Evolutionary conservation across 2,113 vertebrate genomes (phyloP).

Genomic region (Abramis brama): DNA sequence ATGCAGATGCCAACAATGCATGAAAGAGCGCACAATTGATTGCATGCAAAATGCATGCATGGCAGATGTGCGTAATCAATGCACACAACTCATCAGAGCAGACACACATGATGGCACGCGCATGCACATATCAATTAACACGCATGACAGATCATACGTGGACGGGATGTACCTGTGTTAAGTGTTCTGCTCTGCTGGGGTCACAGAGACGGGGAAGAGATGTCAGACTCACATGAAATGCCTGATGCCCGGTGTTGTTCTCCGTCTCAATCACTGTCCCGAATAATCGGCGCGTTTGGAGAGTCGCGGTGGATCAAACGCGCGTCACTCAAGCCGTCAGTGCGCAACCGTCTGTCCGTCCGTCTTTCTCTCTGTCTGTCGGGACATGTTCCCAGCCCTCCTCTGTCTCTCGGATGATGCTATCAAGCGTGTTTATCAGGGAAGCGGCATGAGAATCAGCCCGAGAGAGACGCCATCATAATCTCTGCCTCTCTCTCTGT

Average conservation of each 20-base stretch:
- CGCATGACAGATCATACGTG: constrained; percentile 42
- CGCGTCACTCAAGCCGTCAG: constrained; percentile 75
- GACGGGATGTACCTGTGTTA: constrained; percentile 74
- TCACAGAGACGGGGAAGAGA: constrained; percentile 73
- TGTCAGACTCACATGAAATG: constrained; percentile 70
- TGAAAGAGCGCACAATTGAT: background rate
- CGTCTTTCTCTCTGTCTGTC: constrained; percentile 74
- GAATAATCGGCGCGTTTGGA: constrained; percentile 67
- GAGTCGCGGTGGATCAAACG: constrained; percentile 57
- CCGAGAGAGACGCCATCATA: constrained; percentile 83
- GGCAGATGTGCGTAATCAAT: constrained; percentile 33
- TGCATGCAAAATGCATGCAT: constrained; percentile 2
- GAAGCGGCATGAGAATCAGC: constrained; percentile 72
- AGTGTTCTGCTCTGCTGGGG: constrained; percentile 75
- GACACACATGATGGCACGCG: constrained; percentile 45
- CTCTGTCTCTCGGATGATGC: constrained; percentile 66
- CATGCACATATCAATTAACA: constrained; percentile 61
- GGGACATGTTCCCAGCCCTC: constrained; percentile 69
- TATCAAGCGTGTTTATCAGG: constrained; percentile 70
- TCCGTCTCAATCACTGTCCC: constrained; percentile 71
- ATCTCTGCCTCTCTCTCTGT: constrained; percentile 60
- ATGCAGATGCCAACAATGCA: constrained; percentile 41
- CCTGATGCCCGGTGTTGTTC: constrained; percentile 66
- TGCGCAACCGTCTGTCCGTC: constrained; percentile 65
- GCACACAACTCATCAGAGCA: constrained; percentile 42